Conservation (phyloP, 1,140 invertebrate genomes). For the Diorhabda elongata region DNA sequence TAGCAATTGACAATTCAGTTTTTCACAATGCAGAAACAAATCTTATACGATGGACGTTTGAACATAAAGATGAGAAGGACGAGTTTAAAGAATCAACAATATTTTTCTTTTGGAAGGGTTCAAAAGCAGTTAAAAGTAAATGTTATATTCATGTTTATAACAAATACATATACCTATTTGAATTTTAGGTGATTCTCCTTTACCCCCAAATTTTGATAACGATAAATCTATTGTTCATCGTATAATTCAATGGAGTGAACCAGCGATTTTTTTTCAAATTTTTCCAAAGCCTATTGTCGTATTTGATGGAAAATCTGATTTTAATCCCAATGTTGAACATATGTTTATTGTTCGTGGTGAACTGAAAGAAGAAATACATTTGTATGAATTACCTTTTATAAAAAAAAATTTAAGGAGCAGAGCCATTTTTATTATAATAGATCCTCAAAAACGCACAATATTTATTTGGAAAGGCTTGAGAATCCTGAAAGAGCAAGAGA, state of each 20-base stretch:
- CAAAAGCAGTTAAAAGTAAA: slow-evolving; percentile 23
- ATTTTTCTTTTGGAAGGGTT: slow-evolving; percentile 32
- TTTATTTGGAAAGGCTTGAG: slow-evolving; percentile 26
- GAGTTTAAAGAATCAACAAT: slow-evolving; percentile 16
- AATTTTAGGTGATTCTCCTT: slow-evolving; percentile 21
- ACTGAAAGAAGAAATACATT: slow-evolving; percentile 30
- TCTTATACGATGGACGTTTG: slow-evolving; percentile 30
- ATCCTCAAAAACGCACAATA: slow-evolving; percentile 20
- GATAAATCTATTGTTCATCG: slow-evolving; percentile 29
- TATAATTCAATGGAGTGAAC: slow-evolving; percentile 33
- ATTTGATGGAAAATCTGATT: slow-evolving; percentile 22
- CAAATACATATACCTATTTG: no score
- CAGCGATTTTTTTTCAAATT: slow-evolving; percentile 29
- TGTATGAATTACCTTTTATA: slow-evolving; percentile 29
- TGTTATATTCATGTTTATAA: neutral
- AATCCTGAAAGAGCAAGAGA: slow-evolving; percentile 9
- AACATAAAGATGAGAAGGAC: slow-evolving; percentile 20
- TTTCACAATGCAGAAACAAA: slow-evolving; percentile 27
- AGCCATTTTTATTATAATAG: slow-evolving; percentile 25
- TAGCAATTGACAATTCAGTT: slow-evolving; percentile 17
- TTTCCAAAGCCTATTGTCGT: slow-evolving; percentile 23
- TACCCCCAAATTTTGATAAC: slow-evolving; percentile 29
- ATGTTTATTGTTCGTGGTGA: slow-evolving; percentile 32
- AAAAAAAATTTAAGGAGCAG: slow-evolving; percentile 28
- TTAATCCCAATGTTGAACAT: slow-evolving; percentile 19